Percentiles rank a stretch among this genome's conserved stretches.
Conservation (phyloP, 2,888 invertebrate genomes). For the Ectropis crepuscularia region DNA sequence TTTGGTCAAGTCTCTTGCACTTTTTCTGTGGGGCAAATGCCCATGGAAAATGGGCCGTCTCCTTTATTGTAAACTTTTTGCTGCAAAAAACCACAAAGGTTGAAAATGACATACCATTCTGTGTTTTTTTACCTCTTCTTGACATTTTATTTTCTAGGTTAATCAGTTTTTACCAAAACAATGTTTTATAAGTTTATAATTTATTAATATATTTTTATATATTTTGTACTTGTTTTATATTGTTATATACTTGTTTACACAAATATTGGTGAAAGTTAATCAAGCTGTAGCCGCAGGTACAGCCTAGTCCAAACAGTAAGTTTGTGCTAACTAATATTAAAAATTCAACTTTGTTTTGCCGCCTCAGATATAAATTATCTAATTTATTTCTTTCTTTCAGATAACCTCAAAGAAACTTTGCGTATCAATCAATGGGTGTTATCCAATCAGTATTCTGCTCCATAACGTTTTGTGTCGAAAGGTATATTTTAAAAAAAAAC, state of each 20-base stretch:
- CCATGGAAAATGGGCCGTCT: too few species aligned
- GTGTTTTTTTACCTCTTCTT: neutral
- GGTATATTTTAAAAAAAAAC: too few species aligned
- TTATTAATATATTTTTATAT: slow-evolving; percentile 5
- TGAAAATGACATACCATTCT: neutral
- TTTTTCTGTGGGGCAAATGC: too few species aligned
- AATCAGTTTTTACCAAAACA: slow-evolving; percentile 3
- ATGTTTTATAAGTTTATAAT: slow-evolving; percentile 6
- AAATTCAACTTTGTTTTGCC: too few species aligned
- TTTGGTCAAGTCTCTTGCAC: too few species aligned
- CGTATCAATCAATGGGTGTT: slow-evolving; percentile 59
- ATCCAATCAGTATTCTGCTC: slow-evolving; percentile 74
- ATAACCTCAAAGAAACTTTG: too few species aligned
- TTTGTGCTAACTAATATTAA: too few species aligned
- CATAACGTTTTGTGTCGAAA: slow-evolving; percentile 71
- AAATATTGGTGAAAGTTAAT: neutral
- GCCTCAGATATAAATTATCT: too few species aligned
- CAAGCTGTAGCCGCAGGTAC: too few species aligned
- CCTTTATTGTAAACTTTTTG: too few species aligned
- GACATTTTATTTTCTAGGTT: neutral
- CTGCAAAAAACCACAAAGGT: neutral
- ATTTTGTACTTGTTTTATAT: neutral
- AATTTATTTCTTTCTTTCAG: too few species aligned
- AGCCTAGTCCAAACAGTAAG: too few species aligned
- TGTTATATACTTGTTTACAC: neutral